Evolutionary conservation across 1,140 invertebrate species (phyloP).

Genomic region (Bombus pyrosoma): DNA sequence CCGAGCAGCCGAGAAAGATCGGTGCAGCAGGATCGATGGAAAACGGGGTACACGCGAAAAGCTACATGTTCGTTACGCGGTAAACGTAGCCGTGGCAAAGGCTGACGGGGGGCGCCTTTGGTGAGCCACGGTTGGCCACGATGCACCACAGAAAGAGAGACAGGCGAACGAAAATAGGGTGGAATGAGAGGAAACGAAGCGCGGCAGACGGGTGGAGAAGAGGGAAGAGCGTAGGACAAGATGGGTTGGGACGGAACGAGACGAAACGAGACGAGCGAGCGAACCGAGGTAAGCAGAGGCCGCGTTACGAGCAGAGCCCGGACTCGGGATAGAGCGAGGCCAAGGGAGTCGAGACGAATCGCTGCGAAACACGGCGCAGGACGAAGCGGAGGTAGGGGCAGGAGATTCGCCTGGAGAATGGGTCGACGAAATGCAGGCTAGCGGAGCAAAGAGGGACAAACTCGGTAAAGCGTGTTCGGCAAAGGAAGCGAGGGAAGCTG

Average conservation of each 20-base stretch:
- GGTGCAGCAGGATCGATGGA: neutral
- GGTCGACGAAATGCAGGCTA: neutral
- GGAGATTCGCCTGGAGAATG: neutral
- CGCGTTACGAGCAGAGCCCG: neutral
- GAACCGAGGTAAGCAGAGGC: neutral
- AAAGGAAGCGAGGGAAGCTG: constrained; percentile 21
- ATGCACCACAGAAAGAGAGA: neutral
- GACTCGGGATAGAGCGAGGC: neutral
- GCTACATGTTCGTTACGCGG: too few species aligned
- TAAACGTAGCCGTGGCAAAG: too few species aligned
- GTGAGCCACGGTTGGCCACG: neutral
- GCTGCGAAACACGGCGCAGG: neutral
- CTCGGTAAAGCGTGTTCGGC: neutral
- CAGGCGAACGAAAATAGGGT: neutral
- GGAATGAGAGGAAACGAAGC: neutral
- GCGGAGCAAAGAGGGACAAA: neutral
- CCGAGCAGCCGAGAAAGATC: too few species aligned
- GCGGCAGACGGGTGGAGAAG: neutral
- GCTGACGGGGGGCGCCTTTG: too few species aligned
- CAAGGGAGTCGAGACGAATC: neutral
- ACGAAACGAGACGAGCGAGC: neutral
- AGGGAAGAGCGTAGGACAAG: neutral
- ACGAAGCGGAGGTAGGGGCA: neutral
- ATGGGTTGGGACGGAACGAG: neutral
- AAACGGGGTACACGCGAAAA: neutral